phyloP scores from a whole-genome alignment of 2,797 vertebrate species.

The Manis javanica region DNA sequence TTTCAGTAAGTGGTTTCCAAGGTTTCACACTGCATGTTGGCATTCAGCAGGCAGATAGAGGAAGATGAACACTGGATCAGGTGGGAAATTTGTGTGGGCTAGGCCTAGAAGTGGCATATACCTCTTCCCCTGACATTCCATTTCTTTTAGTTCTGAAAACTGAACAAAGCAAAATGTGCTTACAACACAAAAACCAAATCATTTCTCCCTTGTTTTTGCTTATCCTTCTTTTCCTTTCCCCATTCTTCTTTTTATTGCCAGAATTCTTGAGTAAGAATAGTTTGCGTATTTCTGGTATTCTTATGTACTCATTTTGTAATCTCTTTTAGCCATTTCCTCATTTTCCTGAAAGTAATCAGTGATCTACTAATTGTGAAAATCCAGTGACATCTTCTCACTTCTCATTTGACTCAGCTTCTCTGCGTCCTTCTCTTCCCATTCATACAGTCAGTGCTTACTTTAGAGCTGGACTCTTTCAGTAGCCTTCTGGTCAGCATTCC shows the following conservation, averaged over 20 bases:
- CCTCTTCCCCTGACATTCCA: not conserved
- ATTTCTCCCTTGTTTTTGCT: not conserved
- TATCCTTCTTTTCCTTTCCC: not conserved
- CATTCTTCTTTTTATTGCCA: slow-evolving; percentile 29
- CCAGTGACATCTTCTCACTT: not conserved
- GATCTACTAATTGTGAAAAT: not conserved
- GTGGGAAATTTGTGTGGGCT: not conserved
- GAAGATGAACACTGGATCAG: not conserved
- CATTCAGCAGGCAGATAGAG: not conserved
- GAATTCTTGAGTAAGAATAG: not conserved
- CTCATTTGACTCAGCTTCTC: not conserved
- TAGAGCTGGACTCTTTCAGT: not conserved
- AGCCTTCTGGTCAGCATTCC: not conserved
- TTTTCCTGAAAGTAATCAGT: not conserved
- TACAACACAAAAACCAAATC: not conserved
- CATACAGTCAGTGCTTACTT: not conserved
- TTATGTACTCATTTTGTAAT: not conserved
- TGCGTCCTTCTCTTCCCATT: not conserved
- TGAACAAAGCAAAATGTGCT: not conserved
- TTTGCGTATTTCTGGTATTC: not conserved
- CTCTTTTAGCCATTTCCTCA: not conserved
- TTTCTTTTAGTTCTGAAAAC: slow-evolving; percentile 1
- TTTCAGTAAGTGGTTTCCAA: not conserved
- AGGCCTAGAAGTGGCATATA: not conserved
- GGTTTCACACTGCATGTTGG: not conserved